Evolutionary conservation across 2,113 vertebrate genomes (phyloP).

Genomic region (Morone chrysops): DNA sequence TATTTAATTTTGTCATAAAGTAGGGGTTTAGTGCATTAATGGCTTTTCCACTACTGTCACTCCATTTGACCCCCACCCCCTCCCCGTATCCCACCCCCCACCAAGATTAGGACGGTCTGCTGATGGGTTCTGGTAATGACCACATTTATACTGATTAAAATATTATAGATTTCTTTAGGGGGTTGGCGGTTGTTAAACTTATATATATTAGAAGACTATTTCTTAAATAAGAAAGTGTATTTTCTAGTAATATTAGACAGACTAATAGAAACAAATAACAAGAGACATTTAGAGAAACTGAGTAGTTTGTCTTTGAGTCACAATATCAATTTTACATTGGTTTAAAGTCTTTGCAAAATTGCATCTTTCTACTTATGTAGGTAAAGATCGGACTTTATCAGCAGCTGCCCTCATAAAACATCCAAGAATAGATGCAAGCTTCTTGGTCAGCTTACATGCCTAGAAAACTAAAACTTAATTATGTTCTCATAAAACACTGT

Average conservation of each 20-base stretch:
- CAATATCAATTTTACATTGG: constrained; percentile 61
- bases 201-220: constrained; percentile 63
- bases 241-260: constrained; percentile 25
- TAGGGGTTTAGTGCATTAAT: constrained; percentile 80
- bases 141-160: constrained; percentile 72
- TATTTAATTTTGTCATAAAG: constrained; percentile 85
- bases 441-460: constrained; percentile 18
- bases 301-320: constrained; percentile 69
- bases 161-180: constrained; percentile 62
- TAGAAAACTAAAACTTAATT: constrained; percentile 30
- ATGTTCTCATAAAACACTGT: constrained; percentile 17
- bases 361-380: constrained; percentile 38
- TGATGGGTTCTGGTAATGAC: constrained; percentile 80
- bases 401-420: constrained; percentile 34
- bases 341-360: constrained; percentile 50
- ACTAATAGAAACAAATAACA: constrained; percentile 54
- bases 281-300: constrained; percentile 38
- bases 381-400: constrained; percentile 42
- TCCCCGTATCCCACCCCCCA: background rate
- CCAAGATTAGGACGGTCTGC: constrained; percentile 57
- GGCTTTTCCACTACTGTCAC: constrained; percentile 67
- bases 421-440: constrained; percentile 38
- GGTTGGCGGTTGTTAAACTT: constrained; percentile 48
- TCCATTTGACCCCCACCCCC: constrained; percentile 47
- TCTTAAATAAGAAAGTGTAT: constrained; percentile 20